phyloP scores from a whole-genome alignment of 2,113 vertebrate genomes.

The Tylochromis polylepis region DNA sequence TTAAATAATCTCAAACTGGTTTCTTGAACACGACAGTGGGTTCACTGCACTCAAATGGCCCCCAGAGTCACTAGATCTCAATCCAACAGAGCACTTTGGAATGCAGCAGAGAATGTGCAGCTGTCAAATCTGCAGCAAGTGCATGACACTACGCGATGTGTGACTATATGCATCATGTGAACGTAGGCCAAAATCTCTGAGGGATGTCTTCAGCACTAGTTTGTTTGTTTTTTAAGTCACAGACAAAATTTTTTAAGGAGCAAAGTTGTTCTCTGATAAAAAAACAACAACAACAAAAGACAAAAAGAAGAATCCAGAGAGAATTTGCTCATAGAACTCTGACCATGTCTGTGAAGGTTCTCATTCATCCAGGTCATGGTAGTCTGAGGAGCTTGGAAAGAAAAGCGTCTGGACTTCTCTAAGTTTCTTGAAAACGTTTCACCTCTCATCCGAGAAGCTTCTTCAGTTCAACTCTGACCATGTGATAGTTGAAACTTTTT shows the following conservation, averaged over 20 bases:
- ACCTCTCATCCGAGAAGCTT: no score
- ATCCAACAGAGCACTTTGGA: neutral
- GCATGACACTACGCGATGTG: neutral
- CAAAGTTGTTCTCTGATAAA: neutral
- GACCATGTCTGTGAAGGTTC: no score
- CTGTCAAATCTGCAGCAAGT: neutral
- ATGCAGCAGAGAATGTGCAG: neutral
- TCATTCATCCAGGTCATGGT: no score
- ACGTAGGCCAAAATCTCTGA: neutral
- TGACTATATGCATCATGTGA: neutral
- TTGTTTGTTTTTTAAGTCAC: neutral
- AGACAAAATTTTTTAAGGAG: neutral
- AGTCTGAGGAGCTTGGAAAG: no score
- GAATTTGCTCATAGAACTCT: neutral
- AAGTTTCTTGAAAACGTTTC: no score
- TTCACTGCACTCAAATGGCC: neutral
- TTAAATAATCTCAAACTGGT: neutral
- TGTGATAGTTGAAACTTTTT: neutral
- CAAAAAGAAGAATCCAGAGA: fast-evolving
- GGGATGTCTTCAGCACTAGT: neutral
- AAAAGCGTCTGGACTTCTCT: no score
- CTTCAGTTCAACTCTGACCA: neutral
- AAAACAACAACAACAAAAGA: no score
- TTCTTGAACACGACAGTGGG: neutral
- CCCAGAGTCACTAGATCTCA: neutral